These are phyloP conservation scores for Pungitius pungitius DNA, from an alignment of 2,113 vertebrate genomes.

Conservation along the genomic window DNA sequence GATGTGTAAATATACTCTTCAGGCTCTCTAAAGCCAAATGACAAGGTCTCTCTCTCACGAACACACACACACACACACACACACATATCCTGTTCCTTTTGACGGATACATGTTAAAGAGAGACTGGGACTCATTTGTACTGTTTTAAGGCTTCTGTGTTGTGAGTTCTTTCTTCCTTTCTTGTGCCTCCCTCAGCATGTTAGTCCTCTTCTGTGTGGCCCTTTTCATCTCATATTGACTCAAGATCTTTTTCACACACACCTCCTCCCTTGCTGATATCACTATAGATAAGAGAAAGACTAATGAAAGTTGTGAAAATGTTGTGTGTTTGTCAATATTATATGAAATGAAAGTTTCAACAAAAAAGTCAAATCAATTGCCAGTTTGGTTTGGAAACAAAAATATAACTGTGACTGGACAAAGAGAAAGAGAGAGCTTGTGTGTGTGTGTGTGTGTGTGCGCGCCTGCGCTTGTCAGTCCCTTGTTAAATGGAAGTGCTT, in stretches of 20 bases:
- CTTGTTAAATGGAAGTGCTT: constrained; percentile 77
- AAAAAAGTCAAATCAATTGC: not conserved
- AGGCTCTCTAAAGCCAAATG: not conserved
- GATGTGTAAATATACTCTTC: not conserved
- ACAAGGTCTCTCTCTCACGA: not conserved
- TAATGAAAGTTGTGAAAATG: not conserved
- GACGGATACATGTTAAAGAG: constrained; percentile 58
- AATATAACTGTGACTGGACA: constrained; percentile 13
- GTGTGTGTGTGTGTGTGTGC: constrained; percentile 42
- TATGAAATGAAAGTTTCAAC: not conserved
- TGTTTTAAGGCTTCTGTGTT: constrained; percentile 58
- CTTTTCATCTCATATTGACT: constrained; percentile 27
- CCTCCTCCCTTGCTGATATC: not conserved
- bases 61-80: constrained; percentile 22
- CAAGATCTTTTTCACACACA: constrained; percentile 1
- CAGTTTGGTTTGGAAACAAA: constrained; percentile 8
- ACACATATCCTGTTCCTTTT: constrained; percentile 58
- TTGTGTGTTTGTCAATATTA: not conserved
- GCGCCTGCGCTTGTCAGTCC: constrained; percentile 68
- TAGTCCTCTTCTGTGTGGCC: constrained; percentile 31
- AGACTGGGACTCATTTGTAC: constrained; percentile 53
- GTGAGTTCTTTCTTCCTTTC: constrained; percentile 41
- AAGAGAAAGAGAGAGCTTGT: not conserved
- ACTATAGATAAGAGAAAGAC: not conserved
- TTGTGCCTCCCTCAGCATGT: constrained; percentile 25